phyloP scores from a whole-genome alignment of 2,113 vertebrate genomes.

The Himantopus leucocephalus region DNA sequence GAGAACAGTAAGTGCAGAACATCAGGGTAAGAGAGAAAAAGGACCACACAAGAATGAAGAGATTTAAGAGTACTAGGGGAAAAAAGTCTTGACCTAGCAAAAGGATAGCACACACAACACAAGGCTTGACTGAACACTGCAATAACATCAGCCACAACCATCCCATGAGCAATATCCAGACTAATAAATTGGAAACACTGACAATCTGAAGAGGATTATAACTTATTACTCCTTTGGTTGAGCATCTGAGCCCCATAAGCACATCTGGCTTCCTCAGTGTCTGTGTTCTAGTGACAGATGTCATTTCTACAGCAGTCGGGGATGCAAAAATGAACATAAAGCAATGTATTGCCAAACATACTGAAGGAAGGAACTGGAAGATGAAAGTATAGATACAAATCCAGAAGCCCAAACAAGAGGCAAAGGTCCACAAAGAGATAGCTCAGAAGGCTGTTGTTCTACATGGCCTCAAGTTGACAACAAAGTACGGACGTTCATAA shows the following conservation, averaged over 20 bases:
- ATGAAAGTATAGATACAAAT: background rate
- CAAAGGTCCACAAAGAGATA: background rate
- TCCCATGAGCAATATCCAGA: background rate
- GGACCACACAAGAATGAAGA: background rate
- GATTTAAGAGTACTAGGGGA: background rate
- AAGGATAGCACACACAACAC: background rate
- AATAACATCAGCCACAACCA: background rate
- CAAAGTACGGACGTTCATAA: background rate
- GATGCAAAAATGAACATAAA: background rate
- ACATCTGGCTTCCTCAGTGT: background rate
- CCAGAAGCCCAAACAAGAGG: background rate
- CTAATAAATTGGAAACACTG: background rate
- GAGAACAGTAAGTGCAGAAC: background rate
- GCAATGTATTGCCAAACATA: background rate
- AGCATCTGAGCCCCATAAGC: background rate
- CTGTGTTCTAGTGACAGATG: background rate
- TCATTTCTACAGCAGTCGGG: background rate
- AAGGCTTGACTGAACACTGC: background rate
- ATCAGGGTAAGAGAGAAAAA: background rate
- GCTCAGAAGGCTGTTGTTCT: background rate
- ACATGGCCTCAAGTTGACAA: background rate
- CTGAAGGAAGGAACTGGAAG: background rate
- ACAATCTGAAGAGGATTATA: background rate
- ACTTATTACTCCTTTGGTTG: background rate
- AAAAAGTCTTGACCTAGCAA: background rate